Evolutionary conservation across 2,113 vertebrate genomes (phyloP).

Genomic region (Plestiodon gilberti): DNA sequence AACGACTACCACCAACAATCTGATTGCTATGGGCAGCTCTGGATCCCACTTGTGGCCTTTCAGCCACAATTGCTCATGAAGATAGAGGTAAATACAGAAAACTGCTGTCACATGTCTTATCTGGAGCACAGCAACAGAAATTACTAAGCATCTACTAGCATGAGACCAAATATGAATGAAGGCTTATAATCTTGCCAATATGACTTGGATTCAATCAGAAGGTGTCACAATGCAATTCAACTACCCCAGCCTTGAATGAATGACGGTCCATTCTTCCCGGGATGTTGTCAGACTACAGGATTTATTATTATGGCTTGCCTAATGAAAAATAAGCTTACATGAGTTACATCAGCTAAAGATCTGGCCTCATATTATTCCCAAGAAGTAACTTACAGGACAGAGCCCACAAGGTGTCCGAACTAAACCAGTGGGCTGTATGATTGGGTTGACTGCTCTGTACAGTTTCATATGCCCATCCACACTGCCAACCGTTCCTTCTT

Average conservation of each 20-base stretch:
- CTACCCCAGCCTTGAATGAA: neutral
- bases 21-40: neutral
- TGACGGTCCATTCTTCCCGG: neutral
- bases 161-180: neutral
- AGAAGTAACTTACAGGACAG: slow-evolving; percentile 85
- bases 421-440: slow-evolving; percentile 90
- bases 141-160: neutral
- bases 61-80: neutral
- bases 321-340: neutral
- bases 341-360: neutral
- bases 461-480: slow-evolving; percentile 96
- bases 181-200: neutral
- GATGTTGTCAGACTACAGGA: neutral
- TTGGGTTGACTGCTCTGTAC: slow-evolving; percentile 88
- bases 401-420: slow-evolving; percentile 93
- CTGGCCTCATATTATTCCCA: neutral
- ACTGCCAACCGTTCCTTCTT: slow-evolving; percentile 93
- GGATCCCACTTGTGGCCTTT: accelerated
- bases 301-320: neutral
- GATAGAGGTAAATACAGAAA: neutral
- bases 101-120: too few species aligned
- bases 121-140: neutral
- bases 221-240: neutral
- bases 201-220: neutral
- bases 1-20: too few species aligned